Base-by-base conservation (phyloP, 2,797 vertebrate species). In the Galagoides demidoff region DNA sequence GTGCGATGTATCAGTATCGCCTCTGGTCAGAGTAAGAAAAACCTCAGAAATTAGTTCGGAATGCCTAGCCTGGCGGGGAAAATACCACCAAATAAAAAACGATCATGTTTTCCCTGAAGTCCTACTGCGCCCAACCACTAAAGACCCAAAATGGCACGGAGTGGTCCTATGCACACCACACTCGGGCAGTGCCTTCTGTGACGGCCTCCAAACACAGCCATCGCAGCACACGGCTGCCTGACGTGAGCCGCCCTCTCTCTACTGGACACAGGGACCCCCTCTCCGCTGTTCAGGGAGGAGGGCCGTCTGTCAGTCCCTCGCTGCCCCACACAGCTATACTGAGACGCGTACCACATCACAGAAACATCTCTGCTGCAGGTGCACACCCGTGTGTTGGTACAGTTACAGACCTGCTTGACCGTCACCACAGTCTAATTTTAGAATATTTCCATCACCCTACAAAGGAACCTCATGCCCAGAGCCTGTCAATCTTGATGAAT, bases 381-480 rank as follows among this genome's bases (percentile, higher is more conserved):
- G n/a, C 66, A 64, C 39, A 6, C 71, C 57, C 57, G 78, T 5
- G 63, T 55, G 52, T 49, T 23, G 27, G 63, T 39, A 22, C 34
- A 66, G 74, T 96, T 57, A 79, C 81, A 27, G 64, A 85, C 64
- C 16, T 12, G 19, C 34, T 66, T 23, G 43, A 14, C 76, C 8
- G 71, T 59, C 27, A 14, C 68, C 83, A 23, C n/a, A 6, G n/a
- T 55, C 90, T 88, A 91, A 93, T 77, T 94, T 95, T 93, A 95
- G 95, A 95, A 66, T 52, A 39, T 71, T 95, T 82, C 90, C 89
- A 94, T 84, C 91, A 66, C 61, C 76, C 71, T 27, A 61, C 82
- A 55, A 55, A 94, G 92, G 63, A 90, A 89, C 76, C 85, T 84
- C 14, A 0, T 64, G 90, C 78, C 79, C 77, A 79, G 64, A 88